Evolutionary conservation across 2,888 invertebrate species (phyloP), one percentile per base, ranked within the genome.

Genomic region (Synergus japonicus): DNA sequence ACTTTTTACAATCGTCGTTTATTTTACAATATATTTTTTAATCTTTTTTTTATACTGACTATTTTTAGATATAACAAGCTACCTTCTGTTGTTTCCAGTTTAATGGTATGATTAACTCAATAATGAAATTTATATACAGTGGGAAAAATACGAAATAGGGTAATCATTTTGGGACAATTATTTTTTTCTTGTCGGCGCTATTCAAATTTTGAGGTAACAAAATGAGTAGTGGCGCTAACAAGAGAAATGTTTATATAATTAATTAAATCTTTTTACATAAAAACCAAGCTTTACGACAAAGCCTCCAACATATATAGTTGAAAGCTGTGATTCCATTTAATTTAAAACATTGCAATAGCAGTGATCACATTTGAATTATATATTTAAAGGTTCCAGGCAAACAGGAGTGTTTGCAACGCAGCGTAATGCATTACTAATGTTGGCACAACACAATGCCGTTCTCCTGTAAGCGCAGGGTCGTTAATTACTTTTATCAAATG

Each of bases 401-500:
- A 73, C 73, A 73, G 54, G 37, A 54, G 49, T 73, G 41, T 73
- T 73, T 73, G 54, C 37, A 73, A 54, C 49, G 73, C 73, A 73
- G 37, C 12, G 18, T 49, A 49, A 73, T 73, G 73, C 49, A 73
- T 73, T 73, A 58, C 73, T 73, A 58, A 73, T 67, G 67, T 67
- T 67, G 46, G 67, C 44, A 67, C 44, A 67, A 67, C 67, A 67
- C 67, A 67, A 67, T 73, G 54, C 73, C 41, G 73, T 37, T 73
- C 73, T 41, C 37, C 54, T 54, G 18, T 49, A 41, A 37, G 41
- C 73, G n/a, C 54, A 7, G 13, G 73, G 73, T 41, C 54, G 73
- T 73, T 73, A 73, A 73, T 73, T 54, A 73, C 49, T 73, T 73
- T 73, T 49, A 73, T 73, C 54, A 73, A 73, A 73, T 58, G 54